Evolutionary conservation across 2,797 vertebrate species (phyloP), one percentile per base, ranked within the genome.

Genomic region (Hypotaenidia philippensis): DNA sequence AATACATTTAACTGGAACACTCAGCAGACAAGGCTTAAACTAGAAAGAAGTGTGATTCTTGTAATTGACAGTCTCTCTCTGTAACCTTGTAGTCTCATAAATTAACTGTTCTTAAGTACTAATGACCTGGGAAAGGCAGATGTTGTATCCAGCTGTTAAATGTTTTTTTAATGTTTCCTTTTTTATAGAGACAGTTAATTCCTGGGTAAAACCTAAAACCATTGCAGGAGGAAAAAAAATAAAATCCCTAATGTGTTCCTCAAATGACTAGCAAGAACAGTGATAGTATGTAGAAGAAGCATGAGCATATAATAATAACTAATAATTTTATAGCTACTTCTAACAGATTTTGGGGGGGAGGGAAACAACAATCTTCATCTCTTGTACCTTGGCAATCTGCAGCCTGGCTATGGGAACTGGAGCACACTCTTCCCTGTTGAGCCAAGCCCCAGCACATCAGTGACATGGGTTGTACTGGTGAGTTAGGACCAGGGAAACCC

Each of bases 61-160:
- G 79, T 56, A 94, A 90, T 72, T 86, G 50, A 47, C 36, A 53
- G 56, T 87, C 34, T 89, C 31, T 87, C 32, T 90, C 21, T 79
- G 31, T 85, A 83, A 83, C 66, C 53, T 91, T 38, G 10, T 49
- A 91, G 63, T 70, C 44, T 84, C 65, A 87, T 96, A 96, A 96
- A 96, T 96, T 94, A 94, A 84, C 81, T 89, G 72, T 69, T 95
- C 83, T 93, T 85, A 95, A 90, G 32, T 88, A 84, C 81, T 95
- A 96, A 96, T 96, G 94, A 90, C 94, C 91, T 94, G 47, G 63
- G 85, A 95, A 89, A 88, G 65, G 82, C 96, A 97, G 94, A 91
- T 97, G 97, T 82, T 96, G 81, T 83, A 94, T 96, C 93, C 96
- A 96, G 87, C 92, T 97, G 96, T 94, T 95, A 89, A 88, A 93